Evolutionary conservation across 2,888 invertebrate genomes (phyloP).

Genomic region (Hypolimnas misippus): DNA sequence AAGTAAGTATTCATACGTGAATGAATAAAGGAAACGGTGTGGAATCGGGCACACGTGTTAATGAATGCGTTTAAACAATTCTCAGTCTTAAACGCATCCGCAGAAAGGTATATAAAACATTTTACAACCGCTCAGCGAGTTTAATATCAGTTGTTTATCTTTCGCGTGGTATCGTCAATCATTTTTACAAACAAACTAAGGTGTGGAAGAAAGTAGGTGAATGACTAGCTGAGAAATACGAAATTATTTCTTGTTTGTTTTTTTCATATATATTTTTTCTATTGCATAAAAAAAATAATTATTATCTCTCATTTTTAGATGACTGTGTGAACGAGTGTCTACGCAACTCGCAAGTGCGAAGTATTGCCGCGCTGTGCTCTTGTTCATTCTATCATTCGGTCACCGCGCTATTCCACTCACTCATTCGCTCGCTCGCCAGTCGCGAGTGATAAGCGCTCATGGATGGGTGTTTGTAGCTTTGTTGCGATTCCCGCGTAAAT

Average conservation of each 20-base stretch:
- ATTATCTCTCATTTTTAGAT: not conserved
- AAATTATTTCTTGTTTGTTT: conserved; percentile 11
- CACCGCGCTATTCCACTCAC: conserved; percentile 21
- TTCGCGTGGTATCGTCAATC: conserved; percentile 65
- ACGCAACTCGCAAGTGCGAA: conserved; percentile 2
- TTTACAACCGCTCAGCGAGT: conserved; percentile 21
- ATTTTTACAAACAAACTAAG: conserved; percentile 60
- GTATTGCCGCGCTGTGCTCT: conserved; percentile 6
- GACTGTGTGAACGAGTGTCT: not conserved
- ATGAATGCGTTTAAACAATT: conserved; percentile 44
- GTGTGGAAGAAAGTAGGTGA: conserved; percentile 62
- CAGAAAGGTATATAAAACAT: conserved; percentile 19
- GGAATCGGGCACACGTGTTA: conserved; percentile 47
- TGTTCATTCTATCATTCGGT: conserved; percentile 34
- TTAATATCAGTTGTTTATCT: conserved; percentile 54
- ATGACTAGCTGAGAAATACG: conserved; percentile 42
- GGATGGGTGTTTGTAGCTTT: conserved; percentile 52
- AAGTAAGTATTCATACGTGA: conserved; percentile 46
- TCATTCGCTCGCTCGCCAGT: conserved; percentile 64
- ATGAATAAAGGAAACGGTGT: conserved; percentile 52
- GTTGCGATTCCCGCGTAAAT: conserved; percentile 59
- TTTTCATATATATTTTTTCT: not conserved
- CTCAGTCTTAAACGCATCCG: conserved; percentile 42
- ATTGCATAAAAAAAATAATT: not conserved
- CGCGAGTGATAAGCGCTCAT: conserved; percentile 68